phyloP scores from a whole-genome alignment of 2,113 vertebrate species.

The Lagopus leucura region DNA sequence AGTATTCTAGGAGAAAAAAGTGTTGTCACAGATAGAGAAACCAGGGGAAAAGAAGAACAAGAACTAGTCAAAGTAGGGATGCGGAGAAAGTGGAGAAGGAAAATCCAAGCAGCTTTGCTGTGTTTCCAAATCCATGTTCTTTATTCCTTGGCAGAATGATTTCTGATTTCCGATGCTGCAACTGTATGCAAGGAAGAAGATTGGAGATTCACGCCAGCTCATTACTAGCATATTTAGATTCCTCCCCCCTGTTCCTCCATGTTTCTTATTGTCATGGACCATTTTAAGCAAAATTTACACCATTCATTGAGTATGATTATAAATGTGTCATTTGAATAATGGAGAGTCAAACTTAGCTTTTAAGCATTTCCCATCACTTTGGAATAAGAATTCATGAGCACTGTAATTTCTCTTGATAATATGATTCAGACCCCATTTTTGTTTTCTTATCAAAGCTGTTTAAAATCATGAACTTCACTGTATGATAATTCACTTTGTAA shows the following conservation, averaged over 20 bases:
- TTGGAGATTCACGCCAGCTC: not conserved
- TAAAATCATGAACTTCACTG: constrained; percentile 44
- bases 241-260: not conserved
- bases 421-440: constrained; percentile 41
- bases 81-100: not conserved
- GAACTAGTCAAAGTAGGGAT: not conserved
- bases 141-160: not conserved
- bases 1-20: not conserved
- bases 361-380: not conserved
- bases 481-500: constrained; percentile 43
- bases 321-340: constrained; percentile 27
- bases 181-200: not conserved
- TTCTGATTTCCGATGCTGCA: not conserved
- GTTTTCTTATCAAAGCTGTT: constrained; percentile 58
- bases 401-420: constrained; percentile 25
- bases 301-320: constrained; percentile 7
- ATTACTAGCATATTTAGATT: constrained; percentile 2
- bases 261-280: not conserved
- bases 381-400: constrained; percentile 17
- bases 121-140: not conserved
- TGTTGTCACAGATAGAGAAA: not conserved
- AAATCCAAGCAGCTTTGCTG: not conserved
- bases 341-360: constrained; percentile 10
- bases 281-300: constrained; percentile 10
- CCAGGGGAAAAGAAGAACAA: not conserved